Evolutionary conservation across 2,113 vertebrate species (phyloP).

Genomic region (Galemys pyrenaicus): DNA sequence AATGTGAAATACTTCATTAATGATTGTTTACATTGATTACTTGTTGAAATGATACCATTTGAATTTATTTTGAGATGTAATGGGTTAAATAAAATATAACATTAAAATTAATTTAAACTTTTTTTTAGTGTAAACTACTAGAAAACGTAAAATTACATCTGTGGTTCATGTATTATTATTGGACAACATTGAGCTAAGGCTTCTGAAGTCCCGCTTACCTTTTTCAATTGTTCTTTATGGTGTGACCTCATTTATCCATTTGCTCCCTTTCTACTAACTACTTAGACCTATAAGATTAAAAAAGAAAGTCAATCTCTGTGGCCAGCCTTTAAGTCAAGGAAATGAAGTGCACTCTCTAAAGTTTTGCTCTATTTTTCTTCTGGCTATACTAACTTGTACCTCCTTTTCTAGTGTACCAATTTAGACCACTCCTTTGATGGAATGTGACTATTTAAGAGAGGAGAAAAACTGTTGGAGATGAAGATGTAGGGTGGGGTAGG

Average conservation of each 20-base stretch:
- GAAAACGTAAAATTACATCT: neutral
- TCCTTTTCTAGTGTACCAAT: neutral
- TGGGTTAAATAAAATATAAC: neutral
- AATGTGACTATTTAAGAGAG: neutral
- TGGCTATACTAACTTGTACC: neutral
- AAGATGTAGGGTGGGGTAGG: neutral
- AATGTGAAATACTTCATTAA: neutral
- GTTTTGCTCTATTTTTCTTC: conserved; percentile 13
- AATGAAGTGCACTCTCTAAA: neutral
- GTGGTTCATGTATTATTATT: neutral
- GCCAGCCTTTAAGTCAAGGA: neutral
- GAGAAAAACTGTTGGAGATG: neutral
- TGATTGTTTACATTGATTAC: neutral
- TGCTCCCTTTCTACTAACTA: neutral
- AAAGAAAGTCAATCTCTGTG: conserved; percentile 14
- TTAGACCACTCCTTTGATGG: neutral
- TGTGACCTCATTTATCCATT: neutral
- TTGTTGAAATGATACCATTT: neutral
- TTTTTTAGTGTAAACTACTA: neutral
- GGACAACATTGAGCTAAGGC: neutral
- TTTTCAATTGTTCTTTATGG: neutral
- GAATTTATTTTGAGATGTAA: neutral
- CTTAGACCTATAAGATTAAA: conserved; percentile 35
- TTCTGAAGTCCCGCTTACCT: neutral
- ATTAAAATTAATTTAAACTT: neutral